phyloP scores from a whole-genome alignment of 2,888 invertebrate genomes.

The Sthenelais limicola region DNA sequence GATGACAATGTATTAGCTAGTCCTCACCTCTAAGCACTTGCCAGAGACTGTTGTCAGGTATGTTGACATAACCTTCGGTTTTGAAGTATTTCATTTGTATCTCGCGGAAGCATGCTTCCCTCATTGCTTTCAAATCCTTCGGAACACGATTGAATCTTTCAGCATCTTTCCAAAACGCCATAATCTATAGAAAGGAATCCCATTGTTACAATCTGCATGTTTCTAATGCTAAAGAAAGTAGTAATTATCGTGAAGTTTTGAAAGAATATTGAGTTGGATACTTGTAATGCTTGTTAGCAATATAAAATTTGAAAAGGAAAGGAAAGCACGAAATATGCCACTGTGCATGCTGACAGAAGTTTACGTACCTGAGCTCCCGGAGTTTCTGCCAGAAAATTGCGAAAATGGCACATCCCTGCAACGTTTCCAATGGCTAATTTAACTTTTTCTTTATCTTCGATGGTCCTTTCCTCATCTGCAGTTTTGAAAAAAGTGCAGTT shows the following conservation, averaged over 20 bases:
- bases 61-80: not conserved
- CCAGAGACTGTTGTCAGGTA: not conserved
- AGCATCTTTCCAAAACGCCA: conserved; percentile 41
- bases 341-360: too few species aligned
- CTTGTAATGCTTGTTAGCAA: too few species aligned
- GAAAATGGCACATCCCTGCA: conserved; percentile 37
- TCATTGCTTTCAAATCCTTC: not conserved
- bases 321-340: too few species aligned
- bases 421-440: conserved; percentile 16
- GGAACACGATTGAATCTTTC: conserved; percentile 22
- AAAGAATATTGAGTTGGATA: too few species aligned
- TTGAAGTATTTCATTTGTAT: conserved; percentile 40
- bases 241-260: too few species aligned
- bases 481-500: too few species aligned
- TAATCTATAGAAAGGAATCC: not conserved
- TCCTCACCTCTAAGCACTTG: conserved; percentile 12
- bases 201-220: too few species aligned
- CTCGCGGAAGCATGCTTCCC: conserved; percentile 1
- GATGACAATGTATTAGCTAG: not conserved
- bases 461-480: too few species aligned
- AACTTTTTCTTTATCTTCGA: conserved; percentile 20
- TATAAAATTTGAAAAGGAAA: too few species aligned
- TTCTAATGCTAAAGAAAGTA: not conserved
- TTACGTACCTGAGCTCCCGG: conserved; percentile 13
- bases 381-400: conserved; percentile 12